Evolutionary conservation across 2,888 invertebrate genomes (phyloP), one percentile per base, ranked within the genome.

Genomic region (Drosophila suboccidentalis): DNA sequence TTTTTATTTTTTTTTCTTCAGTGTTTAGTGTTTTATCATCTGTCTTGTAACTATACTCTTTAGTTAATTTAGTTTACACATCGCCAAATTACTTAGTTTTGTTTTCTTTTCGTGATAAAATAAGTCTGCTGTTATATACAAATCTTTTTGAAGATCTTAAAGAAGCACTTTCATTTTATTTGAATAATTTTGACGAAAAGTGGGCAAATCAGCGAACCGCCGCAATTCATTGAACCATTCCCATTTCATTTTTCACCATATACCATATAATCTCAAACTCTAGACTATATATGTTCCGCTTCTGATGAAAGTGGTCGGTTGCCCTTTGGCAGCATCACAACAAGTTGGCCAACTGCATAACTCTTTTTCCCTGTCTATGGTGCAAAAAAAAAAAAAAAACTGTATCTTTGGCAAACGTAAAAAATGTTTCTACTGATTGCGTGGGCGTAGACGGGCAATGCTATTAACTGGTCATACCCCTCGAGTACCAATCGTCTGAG

Each of bases 391-490:
- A 72, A 67, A 66, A 22, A 22, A 26, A 26, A 26, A 5, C 5
- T 60, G 68, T 67, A 67, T 78, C 60, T 68, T 58, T 58, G 57
- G 43, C 65, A 59, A 58, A 60, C 68, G 55, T 78, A 68, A 63
- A 64, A 72, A 77, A 63, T 67, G 73, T 54, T 75, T 60, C 66
- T 43, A 75, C 62, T 73, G 78, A 84, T 84, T 84, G 88, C 80
- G 73, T 84, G 88, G 88, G 83, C 88, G 83, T 82, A 67, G 71
- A 74, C 64, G 77, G 57, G 71, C 79, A 84, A 71, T 69, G 78
- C 88, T 73, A 85, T 87, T 85, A 84, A 82, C 80, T 85, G 83
- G 80, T 71, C 82, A 77, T 84, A 69, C 63, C 70, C 68, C 74
- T 63, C 69, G 61, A 72, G 62, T 77, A 55, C 51, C 73, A 54